phyloP scores from a whole-genome alignment of 2,888 invertebrate species.

The Athalia cordata region DNA sequence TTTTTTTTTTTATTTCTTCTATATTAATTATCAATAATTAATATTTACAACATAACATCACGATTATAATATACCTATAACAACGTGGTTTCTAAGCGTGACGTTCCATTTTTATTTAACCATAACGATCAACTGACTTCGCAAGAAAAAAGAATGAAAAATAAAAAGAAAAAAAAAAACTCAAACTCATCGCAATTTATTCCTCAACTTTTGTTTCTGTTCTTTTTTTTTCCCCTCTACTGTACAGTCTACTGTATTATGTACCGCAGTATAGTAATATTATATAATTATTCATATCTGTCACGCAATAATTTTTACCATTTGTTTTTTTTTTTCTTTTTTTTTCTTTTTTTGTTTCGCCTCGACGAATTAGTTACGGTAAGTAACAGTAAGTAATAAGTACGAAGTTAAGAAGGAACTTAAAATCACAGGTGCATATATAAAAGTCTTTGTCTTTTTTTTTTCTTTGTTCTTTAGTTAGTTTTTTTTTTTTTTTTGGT shows the following conservation, averaged over 20 bases:
- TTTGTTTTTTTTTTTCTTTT: not conserved
- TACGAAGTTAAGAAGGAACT: slow-evolving; percentile 28
- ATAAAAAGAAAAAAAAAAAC: not conserved
- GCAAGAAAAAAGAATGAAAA: not conserved
- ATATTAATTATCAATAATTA: slow-evolving; percentile 57
- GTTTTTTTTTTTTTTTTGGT: slow-evolving; percentile 3
- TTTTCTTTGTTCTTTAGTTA: not conserved
- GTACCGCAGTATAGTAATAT: not conserved
- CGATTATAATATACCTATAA: slow-evolving; percentile 64
- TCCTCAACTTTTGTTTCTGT: not conserved
- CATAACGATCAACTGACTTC: slow-evolving; percentile 22
- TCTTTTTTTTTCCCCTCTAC: not conserved
- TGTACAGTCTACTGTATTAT: slow-evolving; percentile 1
- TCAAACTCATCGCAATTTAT: not conserved
- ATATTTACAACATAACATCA: slow-evolving; percentile 64
- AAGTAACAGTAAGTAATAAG: not conserved
- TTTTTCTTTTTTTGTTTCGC: not conserved
- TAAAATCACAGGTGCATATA: slow-evolving; percentile 42
- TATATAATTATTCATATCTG: slow-evolving; percentile 16
- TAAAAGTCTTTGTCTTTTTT: slow-evolving; percentile 29
- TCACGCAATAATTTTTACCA: slow-evolving; percentile 22
- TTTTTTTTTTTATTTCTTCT: slow-evolving; percentile 11
- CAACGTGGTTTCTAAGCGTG: slow-evolving; percentile 60
- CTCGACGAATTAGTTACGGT: not conserved
- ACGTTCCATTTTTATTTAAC: slow-evolving; percentile 44